These are phyloP conservation scores for Cremastinae sp. DNA, from an alignment of 2,888 invertebrate genomes.

Conservation along the genomic window DNA sequence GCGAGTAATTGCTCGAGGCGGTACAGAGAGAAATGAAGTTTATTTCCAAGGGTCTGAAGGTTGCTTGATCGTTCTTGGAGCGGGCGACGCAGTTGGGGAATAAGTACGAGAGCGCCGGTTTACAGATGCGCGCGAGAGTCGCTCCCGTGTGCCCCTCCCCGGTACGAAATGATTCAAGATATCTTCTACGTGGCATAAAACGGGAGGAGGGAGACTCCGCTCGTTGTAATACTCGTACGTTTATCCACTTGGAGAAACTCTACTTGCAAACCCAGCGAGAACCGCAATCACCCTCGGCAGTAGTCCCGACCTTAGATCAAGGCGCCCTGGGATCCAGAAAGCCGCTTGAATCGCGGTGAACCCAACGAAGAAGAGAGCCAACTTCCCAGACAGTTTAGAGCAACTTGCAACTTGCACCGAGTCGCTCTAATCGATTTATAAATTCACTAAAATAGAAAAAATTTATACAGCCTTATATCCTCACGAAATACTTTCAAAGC, in stretches of 20 bases:
- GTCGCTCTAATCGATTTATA: conserved; percentile 9
- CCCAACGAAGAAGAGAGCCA: conserved; percentile 53
- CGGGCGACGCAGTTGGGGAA: background rate
- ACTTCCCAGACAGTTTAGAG: conserved; percentile 66
- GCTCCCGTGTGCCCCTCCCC: background rate
- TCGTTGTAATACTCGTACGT: conserved; percentile 42
- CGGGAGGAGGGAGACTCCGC: conserved; percentile 19
- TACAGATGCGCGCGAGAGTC: conserved; percentile 16
- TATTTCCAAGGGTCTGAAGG: conserved; percentile 19
- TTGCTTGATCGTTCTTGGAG: conserved; percentile 44
- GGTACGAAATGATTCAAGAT: conserved; percentile 40
- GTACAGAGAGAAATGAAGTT: conserved; percentile 19
- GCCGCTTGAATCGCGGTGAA: conserved; percentile 16
- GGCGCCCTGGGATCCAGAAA: conserved; percentile 31
- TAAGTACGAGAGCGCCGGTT: conserved; percentile 3
- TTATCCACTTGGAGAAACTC: conserved; percentile 43
- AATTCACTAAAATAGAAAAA: background rate
- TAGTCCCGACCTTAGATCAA: conserved; percentile 23
- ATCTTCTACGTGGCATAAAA: background rate
- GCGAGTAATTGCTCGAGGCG: conserved; percentile 26
- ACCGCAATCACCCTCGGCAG: conserved; percentile 44
- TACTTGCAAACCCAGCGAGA: conserved; percentile 37
- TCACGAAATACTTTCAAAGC: too few relatives aligned
- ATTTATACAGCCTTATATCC: background rate
- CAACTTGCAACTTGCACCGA: conserved; percentile 3